Percentiles rank a stretch among this genome's conserved stretches.
Conservation (phyloP, 2,797 vertebrate genomes). For the Heterohyrax brucei region DNA sequence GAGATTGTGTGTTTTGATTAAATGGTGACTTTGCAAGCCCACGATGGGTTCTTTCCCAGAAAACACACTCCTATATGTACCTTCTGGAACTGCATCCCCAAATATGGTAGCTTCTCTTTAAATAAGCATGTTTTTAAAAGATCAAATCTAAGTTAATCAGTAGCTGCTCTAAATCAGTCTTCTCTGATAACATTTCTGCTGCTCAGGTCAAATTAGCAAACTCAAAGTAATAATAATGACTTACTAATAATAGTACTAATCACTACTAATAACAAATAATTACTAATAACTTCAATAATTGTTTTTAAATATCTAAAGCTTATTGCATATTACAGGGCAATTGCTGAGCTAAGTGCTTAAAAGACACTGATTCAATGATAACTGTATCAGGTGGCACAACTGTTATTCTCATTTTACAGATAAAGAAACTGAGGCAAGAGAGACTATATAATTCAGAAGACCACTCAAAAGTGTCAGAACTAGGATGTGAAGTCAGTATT, state of each 20-base stretch:
- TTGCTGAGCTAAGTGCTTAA: background rate
- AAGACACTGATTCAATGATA: constrained; percentile 10
- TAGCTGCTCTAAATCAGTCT: background rate
- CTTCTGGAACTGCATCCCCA: constrained; percentile 11
- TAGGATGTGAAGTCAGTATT: background rate
- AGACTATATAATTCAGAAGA: background rate
- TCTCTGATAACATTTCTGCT: background rate
- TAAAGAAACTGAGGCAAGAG: background rate
- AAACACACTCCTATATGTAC: constrained; percentile 33
- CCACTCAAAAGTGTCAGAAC: background rate
- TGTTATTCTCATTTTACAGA: background rate
- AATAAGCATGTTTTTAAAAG: background rate
- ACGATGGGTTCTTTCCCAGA: background rate
- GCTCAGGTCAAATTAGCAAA: background rate
- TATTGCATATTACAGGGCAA: background rate
- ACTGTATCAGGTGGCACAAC: background rate
- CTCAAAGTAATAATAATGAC: constrained; percentile 7
- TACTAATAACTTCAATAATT: background rate
- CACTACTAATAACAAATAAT: constrained; percentile 5
- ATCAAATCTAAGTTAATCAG: constrained; percentile 10
- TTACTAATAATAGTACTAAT: background rate
- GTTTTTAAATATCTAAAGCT: constrained; percentile 26
- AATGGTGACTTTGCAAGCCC: constrained; percentile 6
- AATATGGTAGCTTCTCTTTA: constrained; percentile 1
- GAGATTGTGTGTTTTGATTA: constrained; percentile 25